Evolutionary conservation across 1,140 invertebrate species (phyloP).

Genomic region (Cataglyphis hispanica): DNA sequence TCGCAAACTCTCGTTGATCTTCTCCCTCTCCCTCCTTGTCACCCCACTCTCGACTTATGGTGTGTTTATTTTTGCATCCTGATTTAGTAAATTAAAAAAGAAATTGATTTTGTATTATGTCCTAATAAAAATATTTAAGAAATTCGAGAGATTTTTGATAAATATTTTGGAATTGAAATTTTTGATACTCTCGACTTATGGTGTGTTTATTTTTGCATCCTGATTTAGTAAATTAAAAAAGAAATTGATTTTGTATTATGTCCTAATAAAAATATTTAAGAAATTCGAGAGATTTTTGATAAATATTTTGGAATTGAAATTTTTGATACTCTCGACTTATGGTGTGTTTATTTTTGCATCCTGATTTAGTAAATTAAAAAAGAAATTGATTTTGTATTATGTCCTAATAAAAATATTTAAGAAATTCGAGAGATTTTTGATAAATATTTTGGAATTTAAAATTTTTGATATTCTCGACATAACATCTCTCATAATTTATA

Average conservation of each 20-base stretch:
- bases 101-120: not conserved
- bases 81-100: not conserved
- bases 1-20: not conserved
- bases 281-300: not conserved
- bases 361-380: not conserved
- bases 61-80: not conserved
- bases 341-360: not conserved
- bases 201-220: not conserved
- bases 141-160: not conserved
- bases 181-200: no score
- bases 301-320: no score
- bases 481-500: no score
- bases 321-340: no score
- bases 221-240: not conserved
- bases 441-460: no score
- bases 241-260: not conserved
- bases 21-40: not conserved
- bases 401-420: not conserved
- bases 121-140: not conserved
- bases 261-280: not conserved
- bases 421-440: not conserved
- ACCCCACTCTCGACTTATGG: not conserved
- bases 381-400: not conserved
- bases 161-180: no score
- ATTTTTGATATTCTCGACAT: no score